These are phyloP conservation scores for Tautogolabrus adspersus DNA, from an alignment of 2,113 vertebrate species.

Conservation along the genomic window DNA sequence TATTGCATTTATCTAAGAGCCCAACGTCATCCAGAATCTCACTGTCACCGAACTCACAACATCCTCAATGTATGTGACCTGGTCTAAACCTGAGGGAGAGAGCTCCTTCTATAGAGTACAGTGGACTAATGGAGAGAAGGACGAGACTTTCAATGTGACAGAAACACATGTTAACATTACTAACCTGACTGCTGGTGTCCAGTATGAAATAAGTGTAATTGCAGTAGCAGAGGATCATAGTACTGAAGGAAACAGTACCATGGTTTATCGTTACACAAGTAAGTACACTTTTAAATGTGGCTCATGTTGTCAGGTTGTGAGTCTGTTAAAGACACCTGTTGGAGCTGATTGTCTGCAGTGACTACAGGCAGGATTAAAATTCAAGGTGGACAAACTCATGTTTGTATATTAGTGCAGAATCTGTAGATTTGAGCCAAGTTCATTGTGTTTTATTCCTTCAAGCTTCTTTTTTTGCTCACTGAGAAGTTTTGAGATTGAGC, in stretches of 20 bases:
- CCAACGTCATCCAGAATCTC: neutral
- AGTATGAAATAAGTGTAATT: constrained; percentile 18
- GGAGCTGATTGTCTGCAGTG: too few species aligned
- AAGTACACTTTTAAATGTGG: neutral
- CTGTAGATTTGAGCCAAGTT: too few species aligned
- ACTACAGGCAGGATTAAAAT: too few species aligned
- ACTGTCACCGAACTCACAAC: neutral
- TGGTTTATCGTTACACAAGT: constrained; percentile 16
- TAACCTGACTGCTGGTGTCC: constrained; percentile 51
- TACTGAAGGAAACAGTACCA: neutral
- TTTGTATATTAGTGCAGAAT: too few species aligned
- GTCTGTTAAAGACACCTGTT: too few species aligned
- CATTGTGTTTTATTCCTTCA: too few species aligned
- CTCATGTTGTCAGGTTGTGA: too few species aligned
- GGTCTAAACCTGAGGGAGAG: constrained; percentile 31
- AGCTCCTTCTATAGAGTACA: constrained; percentile 30
- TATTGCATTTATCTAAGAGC: constrained; percentile 12
- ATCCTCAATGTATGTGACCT: constrained; percentile 28
- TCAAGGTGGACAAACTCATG: too few species aligned
- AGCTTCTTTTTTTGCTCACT: too few species aligned
- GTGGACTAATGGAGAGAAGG: neutral
- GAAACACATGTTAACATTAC: neutral
- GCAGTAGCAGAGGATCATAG: neutral
- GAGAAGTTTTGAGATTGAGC: too few species aligned
- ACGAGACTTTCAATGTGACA: neutral